Base-by-base conservation (phyloP, 92 coral and sea anemone genomes). In the Palythoa heliodiscus region DNA sequence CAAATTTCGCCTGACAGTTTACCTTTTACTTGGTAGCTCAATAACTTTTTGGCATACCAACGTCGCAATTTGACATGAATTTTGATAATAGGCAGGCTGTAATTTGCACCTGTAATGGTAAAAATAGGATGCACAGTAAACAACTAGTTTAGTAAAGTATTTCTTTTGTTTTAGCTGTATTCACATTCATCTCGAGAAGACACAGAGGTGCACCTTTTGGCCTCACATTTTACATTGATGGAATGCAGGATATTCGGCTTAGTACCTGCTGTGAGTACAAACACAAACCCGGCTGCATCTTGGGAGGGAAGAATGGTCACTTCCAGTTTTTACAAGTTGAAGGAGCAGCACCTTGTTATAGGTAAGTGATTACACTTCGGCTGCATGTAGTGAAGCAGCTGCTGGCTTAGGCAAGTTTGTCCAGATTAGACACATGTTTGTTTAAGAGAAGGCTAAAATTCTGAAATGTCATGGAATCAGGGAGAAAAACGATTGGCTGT, bases 181-280 rank as follows among this genome's bases (percentile, higher is more conserved):
- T 96, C 82, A 96, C 99, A 0, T 96, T 96, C 80, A 92, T 96
- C 22, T 96, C 99, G 37, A 95, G 99, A 79, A 95, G 99, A 2
- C 99, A 96, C 86, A 91, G 98, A 57, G 99, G 99, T 16, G 93
- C 99, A 12, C 98, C 98, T 35, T 95, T 96, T 93, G 99, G 99
- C 38, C 87, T 96, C 82, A 96, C 99, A 19, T 96, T 96, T 82
- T 96, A 96, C 93, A 95, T 96, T 71, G 98, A 96, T 70, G 92
- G 98, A 17, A 84, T 96, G 92, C 99, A 96, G 83, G 99, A 96
- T 86, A 95, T 96, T 80, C 95, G 99, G 4, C 92, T 96, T 24
- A 96, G 99, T 43, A 88, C 97, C 2, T 96, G 99, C 67, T 96
- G 99, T 77, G 99, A 96, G 81, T 96, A 96, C 91, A 96, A 96